phyloP scores from a whole-genome alignment of 1,140 invertebrate genomes.

The Chironomus tepperi region DNA sequence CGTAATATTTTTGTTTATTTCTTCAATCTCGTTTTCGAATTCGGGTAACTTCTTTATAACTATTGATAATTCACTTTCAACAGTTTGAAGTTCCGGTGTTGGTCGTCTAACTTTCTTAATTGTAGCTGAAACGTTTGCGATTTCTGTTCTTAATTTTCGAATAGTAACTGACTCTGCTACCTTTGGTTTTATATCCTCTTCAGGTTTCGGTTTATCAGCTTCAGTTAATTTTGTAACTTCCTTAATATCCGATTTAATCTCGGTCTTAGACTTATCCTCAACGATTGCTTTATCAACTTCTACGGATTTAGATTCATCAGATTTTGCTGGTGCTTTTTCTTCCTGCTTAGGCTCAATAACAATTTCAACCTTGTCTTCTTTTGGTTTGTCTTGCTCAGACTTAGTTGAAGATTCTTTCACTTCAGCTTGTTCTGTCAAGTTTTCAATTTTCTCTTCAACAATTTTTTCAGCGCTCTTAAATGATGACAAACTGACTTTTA shows the following conservation, averaged over 20 bases:
- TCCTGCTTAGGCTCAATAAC: no score
- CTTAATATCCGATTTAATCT: no score
- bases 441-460: background rate
- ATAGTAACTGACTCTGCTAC: constrained; percentile 29
- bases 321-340: no score
- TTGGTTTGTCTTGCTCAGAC: no score
- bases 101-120: constrained; percentile 30
- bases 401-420: constrained; percentile 11
- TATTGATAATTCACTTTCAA: background rate
- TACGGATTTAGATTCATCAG: no score
- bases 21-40: background rate
- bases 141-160: constrained; percentile 25
- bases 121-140: constrained; percentile 28
- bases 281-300: no score
- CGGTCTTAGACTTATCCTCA: no score
- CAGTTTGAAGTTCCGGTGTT: constrained; percentile 26
- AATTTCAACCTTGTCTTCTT: no score
- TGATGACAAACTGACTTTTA: background rate
- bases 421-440: background rate
- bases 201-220: constrained; percentile 28
- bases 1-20: background rate
- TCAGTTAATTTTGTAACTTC: constrained; percentile 27
- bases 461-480: no score
- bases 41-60: background rate
- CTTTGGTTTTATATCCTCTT: constrained; percentile 28